phyloP scores from a whole-genome alignment of 2,113 vertebrate genomes.

The Ariopsis seemanni region DNA sequence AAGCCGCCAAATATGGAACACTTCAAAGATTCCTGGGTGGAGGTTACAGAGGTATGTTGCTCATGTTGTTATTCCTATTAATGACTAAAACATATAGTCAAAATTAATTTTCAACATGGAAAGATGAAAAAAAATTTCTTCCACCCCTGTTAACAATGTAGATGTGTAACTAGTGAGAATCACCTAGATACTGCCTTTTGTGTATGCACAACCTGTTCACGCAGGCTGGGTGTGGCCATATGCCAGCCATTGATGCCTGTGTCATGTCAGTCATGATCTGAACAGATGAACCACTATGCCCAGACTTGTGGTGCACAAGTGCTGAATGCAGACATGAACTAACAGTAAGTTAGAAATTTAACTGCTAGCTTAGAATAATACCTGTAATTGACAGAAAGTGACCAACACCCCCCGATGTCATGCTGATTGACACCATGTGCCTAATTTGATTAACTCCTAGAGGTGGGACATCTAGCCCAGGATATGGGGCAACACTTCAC shows the following conservation, averaged over 20 bases:
- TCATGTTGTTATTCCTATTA: neutral
- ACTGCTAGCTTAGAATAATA: neutral
- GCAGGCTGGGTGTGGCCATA: neutral
- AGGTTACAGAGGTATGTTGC: constrained; percentile 64
- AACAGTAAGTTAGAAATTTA: too few relatives aligned
- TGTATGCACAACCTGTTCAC: neutral
- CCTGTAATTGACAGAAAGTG: neutral
- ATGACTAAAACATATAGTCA: neutral
- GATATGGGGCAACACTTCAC: neutral
- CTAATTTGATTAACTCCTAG: neutral
- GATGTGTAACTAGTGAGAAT: neutral
- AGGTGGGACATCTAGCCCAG: neutral
- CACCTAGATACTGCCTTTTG: neutral
- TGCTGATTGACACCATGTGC: neutral
- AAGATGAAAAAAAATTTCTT: neutral
- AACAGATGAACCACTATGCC: neutral
- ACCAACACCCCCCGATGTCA: neutral
- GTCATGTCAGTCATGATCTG: neutral
- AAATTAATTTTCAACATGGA: neutral
- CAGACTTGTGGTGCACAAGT: neutral
- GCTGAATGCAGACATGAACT: neutral
- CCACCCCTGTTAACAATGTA: neutral
- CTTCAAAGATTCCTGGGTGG: constrained; percentile 73
- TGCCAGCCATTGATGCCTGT: neutral
- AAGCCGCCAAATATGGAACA: constrained; percentile 76